phyloP scores from a whole-genome alignment of 2,113 vertebrate species.

The Colaptes auratus region DNA sequence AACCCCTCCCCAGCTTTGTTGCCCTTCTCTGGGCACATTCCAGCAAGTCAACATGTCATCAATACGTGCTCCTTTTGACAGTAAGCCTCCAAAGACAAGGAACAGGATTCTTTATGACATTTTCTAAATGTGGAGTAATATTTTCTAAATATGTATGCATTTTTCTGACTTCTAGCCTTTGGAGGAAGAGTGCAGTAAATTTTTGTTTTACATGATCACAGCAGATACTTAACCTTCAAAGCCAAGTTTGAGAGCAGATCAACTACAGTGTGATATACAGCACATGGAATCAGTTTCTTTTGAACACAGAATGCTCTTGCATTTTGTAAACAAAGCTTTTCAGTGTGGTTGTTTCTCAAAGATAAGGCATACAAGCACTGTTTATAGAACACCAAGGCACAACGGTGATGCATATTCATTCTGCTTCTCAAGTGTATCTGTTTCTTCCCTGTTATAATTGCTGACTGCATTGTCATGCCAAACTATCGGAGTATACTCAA shows the following conservation, averaged over 20 bases:
- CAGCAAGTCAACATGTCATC: not conserved
- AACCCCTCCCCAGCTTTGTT: too few species aligned
- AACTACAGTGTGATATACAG: not conserved
- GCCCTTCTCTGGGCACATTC: too few species aligned
- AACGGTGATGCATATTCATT: not conserved
- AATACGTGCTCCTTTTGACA: not conserved
- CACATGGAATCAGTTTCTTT: not conserved
- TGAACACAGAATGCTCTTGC: not conserved
- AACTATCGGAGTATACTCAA: not conserved
- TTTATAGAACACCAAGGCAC: not conserved
- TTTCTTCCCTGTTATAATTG: not conserved
- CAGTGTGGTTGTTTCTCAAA: not conserved
- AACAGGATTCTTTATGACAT: not conserved
- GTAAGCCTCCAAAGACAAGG: not conserved
- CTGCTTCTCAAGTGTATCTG: not conserved
- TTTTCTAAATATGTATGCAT: not conserved
- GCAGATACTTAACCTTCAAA: not conserved
- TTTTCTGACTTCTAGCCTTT: not conserved
- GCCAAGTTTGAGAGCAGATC: not conserved
- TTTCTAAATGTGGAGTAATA: not conserved
- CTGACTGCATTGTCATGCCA: not conserved
- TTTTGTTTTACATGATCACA: not conserved
- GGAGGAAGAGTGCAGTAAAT: not conserved
- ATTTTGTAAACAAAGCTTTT: not conserved
- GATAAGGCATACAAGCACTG: not conserved